phyloP scores from a whole-genome alignment of 2,797 vertebrate species.

The Bradypodion ventrale region DNA sequence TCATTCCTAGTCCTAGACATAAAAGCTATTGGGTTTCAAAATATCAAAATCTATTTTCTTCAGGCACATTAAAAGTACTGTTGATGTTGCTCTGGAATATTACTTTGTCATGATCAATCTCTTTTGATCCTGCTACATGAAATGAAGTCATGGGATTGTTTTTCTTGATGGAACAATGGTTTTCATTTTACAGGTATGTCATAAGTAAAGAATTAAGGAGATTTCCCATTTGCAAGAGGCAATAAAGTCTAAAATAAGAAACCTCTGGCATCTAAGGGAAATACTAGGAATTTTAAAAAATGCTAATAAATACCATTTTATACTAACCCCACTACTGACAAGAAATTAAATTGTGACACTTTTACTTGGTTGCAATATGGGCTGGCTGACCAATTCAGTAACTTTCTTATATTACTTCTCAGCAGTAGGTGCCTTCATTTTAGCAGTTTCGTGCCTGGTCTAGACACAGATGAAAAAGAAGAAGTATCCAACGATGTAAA shows the following conservation, averaged over 20 bases:
- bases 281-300: not conserved
- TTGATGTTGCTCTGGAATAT: constrained; percentile 1
- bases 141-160: constrained; percentile 25
- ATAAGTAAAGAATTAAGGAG: constrained; percentile 30
- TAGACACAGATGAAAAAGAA: too few species aligned
- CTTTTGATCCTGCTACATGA: constrained; percentile 18
- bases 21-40: not conserved
- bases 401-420: not conserved
- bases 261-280: not conserved
- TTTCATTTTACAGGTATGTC: constrained; percentile 31
- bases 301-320: constrained; percentile 15
- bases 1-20: not conserved
- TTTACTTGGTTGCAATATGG: not conserved
- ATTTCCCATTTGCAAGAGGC: constrained; percentile 4
- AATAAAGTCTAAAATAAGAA: constrained; percentile 8
- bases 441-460: too few species aligned
- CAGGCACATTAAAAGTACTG: not conserved
- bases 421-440: too few species aligned
- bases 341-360: not conserved
- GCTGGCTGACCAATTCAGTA: fast-evolving
- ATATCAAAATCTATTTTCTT: not conserved
- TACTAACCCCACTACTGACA: constrained; percentile 17
- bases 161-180: constrained; percentile 6
- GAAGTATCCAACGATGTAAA: not conserved
- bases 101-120: not conserved